Base-by-base conservation (phyloP, 1,140 invertebrate genomes). In the Diorhabda elongata region DNA sequence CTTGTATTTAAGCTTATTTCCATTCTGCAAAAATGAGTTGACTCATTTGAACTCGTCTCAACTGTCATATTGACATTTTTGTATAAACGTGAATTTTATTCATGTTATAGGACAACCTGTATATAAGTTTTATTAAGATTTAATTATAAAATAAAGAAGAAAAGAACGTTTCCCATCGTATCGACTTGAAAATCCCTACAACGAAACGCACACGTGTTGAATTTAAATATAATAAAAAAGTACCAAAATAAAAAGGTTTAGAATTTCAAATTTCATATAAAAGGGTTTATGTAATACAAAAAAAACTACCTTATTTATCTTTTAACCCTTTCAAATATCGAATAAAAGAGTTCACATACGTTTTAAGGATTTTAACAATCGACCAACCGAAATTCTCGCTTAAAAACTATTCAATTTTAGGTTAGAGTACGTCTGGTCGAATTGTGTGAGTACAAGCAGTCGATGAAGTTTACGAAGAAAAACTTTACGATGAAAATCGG, bases 281-380 rank as follows among this genome's bases (percentile, higher is more conserved):
- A 66, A 66, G 64, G 64, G 64, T 66, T 44, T 45, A 44, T 59
- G 56, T 66, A 66, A 58, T 66, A 66, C 64, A 66, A 66, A 66
- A 26, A 60, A 66, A 66, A 66, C 64, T 66, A 66, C 64, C 64
- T 66, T 66, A 66, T 66, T 66, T 66, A 66, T 66, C 64, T 66
- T 52, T 66, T 45, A 66, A 66, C 64, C 64, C 64, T 66, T 66
- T 66, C 41, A 66, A 66, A 58, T 66, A 59, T 66, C 64, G 41
- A 66, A 66, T 66, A 66, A 66, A 66, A 66, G 64, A 66, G 64
- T 66, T 66, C 64, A 66, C 64, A 66, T 66, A 59, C 64, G 64
- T 66, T 66, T 66, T 66, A 66, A 66, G 56, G 64, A 66, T 66
- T 66, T 66, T 58, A 66, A 66, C 64, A 66, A 59, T 59, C 64